Evolutionary conservation across 2,113 vertebrate species (phyloP), one percentile per base, ranked within the genome.

Genomic region (Montifringilla adamsi): DNA sequence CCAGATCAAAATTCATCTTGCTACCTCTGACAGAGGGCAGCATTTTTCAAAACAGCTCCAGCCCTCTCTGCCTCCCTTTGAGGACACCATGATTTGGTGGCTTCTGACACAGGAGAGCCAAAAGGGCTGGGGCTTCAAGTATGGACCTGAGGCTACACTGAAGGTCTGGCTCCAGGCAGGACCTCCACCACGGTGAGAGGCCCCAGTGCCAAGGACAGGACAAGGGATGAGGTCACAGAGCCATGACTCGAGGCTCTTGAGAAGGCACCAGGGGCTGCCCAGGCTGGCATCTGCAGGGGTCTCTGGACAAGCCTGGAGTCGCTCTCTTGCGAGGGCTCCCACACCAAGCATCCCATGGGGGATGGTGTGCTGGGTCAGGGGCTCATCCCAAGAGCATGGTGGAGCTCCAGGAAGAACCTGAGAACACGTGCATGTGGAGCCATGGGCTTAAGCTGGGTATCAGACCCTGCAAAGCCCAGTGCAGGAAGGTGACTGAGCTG

Each of bases 261-360:
- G 55, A 67, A 64, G 26, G 8, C 22, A 68, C 15, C 24, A 13
- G 18, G n/a, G 18, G 31, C 22, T 8, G 4, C 18, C 21, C 13
- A 3, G 26, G 37, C 30, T 72, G 47, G 70, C 37, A 35, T 33
- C 35, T 68, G 18, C 39, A 11, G 2, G 0, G 21, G 5, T 58
- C 69, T 82, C 49, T 62, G 52, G 33, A 49, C 18, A 63, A 73
- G 21, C 27, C 24, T 68, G n/a, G 62, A 44, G 8, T 74, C 20
- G 0, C 35, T 30, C 44, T 62, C n/a, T 46, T n/a, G 19, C 0
- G 0, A 37, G 43, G 43, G 19, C 6, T 50, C 30, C 20, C 1
- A 5, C 30, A 67, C 19, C 41, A 70, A 11, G 44, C 4, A 1
- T 24, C 21, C 63, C 19, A 31, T 11, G 8, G 30, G 7, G 4